phyloP scores from a whole-genome alignment of 92 coral and sea anemone genomes.

The Epizoanthus scotinus region DNA sequence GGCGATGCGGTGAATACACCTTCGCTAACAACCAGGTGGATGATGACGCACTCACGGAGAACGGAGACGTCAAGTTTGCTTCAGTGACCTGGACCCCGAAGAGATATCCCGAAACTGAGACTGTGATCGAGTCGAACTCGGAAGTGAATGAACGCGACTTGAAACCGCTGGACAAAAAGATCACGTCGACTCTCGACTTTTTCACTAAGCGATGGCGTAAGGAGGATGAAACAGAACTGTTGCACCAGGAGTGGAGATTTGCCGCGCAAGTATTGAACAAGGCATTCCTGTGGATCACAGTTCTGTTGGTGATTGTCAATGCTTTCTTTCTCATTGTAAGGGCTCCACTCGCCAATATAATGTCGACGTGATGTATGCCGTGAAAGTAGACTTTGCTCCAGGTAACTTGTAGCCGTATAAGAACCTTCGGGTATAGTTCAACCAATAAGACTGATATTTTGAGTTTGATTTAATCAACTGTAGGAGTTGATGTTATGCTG shows the following conservation, averaged over 20 bases:
- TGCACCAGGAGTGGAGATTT: conserved; percentile 83
- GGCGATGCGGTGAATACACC: conserved; percentile 47
- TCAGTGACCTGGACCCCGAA: conserved; percentile 35
- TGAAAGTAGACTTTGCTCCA: neutral
- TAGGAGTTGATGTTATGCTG: too few species aligned
- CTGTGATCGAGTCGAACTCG: conserved; percentile 29
- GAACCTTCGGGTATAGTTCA: too few species aligned
- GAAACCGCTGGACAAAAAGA: conserved; percentile 15
- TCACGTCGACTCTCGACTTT: conserved; percentile 24
- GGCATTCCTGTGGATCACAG: conserved; percentile 72
- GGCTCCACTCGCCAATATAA: conserved; percentile 70
- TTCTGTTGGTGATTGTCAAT: conserved; percentile 55
- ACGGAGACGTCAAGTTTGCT: conserved; percentile 21
- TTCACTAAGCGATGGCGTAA: conserved; percentile 49
- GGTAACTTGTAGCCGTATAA: too few species aligned
- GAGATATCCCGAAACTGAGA: conserved; percentile 17
- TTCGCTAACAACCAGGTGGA: neutral
- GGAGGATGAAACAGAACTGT: conserved; percentile 55
- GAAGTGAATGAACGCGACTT: neutral
- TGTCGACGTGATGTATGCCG: neutral
- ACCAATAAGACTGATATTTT: too few species aligned
- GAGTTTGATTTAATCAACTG: too few species aligned
- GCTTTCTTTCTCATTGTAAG: conserved; percentile 65
- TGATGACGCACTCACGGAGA: conserved; percentile 11
- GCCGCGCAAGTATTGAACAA: conserved; percentile 79